Evolutionary conservation across 2,888 invertebrate genomes (phyloP).

Genomic region (Mythimna vitellina): DNA sequence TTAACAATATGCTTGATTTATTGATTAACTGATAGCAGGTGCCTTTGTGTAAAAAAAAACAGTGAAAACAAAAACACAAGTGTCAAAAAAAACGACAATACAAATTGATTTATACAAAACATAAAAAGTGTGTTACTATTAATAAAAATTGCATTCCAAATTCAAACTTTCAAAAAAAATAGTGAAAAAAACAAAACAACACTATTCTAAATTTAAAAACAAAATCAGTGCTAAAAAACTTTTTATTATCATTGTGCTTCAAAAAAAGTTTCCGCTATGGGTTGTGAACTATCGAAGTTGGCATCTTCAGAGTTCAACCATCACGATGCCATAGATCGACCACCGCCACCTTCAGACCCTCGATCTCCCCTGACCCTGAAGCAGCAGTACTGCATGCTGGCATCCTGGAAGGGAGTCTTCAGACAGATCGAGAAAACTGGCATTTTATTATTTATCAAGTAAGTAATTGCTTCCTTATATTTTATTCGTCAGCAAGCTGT

Average conservation of each 20-base stretch:
- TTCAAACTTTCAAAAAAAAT: background rate
- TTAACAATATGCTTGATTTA: constrained; percentile 29
- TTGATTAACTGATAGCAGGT: constrained; percentile 8
- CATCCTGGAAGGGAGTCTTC: constrained; percentile 97
- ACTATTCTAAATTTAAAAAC: background rate
- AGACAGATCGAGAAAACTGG: constrained; percentile 97
- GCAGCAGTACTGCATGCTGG: constrained; percentile 96
- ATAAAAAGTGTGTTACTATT: background rate
- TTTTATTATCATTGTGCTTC: background rate
- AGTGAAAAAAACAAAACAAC: background rate
- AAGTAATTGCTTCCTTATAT: constrained; percentile 81
- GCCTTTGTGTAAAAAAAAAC: constrained; percentile 4
- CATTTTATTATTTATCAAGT: constrained; percentile 97
- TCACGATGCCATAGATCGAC: constrained; percentile 88
- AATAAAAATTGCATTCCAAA: constrained; percentile 13
- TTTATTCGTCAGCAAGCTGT: background rate
- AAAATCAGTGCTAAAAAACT: background rate
- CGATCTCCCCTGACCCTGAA: constrained; percentile 95
- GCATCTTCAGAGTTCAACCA: constrained; percentile 88
- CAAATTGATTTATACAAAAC: background rate
- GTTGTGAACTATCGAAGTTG: constrained; percentile 94
- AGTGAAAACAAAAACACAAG: background rate
- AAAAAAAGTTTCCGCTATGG: constrained; percentile 86
- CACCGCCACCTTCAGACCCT: constrained; percentile 93
- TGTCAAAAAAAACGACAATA: background rate